Base-by-base conservation (phyloP, 2,888 invertebrate species). In the Notodonta ziczac region DNA sequence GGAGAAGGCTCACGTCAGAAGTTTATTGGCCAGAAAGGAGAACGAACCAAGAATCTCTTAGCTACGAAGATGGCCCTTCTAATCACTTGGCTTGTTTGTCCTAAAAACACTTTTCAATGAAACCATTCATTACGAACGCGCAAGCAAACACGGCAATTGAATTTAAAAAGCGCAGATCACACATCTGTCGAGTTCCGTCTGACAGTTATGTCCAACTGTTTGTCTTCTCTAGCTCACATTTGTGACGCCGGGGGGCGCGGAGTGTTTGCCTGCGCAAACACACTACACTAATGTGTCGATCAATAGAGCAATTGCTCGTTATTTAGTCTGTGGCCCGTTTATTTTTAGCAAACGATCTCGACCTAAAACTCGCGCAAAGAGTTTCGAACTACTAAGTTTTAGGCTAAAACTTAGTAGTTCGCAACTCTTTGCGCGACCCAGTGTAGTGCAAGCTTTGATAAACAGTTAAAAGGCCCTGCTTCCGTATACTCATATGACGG, bases 201-300 rank as follows among this genome's bases (percentile, higher is more conserved):
- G 63, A 54, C 61, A 66, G 63, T 64, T 60, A 58, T 56, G 65
- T 70, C 65, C 64, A 76, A 75, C 54, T 86, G 78, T 84, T 84
- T 87, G 82, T 76, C 73, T 77, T 76, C 63, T 80, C 77, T 76
- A 74, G 75, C 66, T 67, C 77, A 68, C 85, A 84, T 83, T 85
- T 85, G 86, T 83, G 78, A 66, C 73, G 80, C 85, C 69, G 53
- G 50, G 65, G 70, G 78, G 64, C 65, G n/a, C 50, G 63, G 60
- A 66, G 65, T 61, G 66, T 69, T 63, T 63, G 55, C 46, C 9
- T 24, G 58, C 7, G 56, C 57, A 64, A 73, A 71, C 61, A 73
- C 66, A 71, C 65, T 67, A 50, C 57, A 63, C 57, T 69, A 75
- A 72, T 77, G 69, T 81, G 82, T 82, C 82, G 80, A 84, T 85